Percentiles rank a stretch among this genome's conserved stretches.
These are phyloP conservation scores for Brachyrhaphis roseni DNA, from an alignment of 2,797 vertebrate genomes.

Conservation along the genomic window DNA sequence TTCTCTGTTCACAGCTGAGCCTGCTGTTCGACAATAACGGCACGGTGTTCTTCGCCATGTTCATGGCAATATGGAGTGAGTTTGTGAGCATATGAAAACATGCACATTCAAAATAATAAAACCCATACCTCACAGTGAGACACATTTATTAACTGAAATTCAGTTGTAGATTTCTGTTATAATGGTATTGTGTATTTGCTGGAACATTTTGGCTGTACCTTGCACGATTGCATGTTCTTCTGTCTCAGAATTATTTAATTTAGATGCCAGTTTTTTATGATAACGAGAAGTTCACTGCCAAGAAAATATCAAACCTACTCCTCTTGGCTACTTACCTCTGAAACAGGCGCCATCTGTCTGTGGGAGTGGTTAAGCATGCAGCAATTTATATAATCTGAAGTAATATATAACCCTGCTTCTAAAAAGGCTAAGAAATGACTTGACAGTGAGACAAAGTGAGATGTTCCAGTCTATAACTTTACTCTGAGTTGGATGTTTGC, in stretches of 20 bases:
- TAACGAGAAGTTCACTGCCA: constrained; percentile 46
- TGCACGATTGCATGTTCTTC: constrained; percentile 25
- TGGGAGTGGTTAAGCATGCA: constrained; percentile 49
- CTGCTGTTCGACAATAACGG: constrained; percentile 92
- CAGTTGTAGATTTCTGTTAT: background rate
- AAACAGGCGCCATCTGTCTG: constrained; percentile 60
- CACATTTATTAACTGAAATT: background rate
- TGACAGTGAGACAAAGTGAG: background rate
- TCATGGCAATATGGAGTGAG: constrained; percentile 98
- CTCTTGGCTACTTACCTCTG: constrained; percentile 40
- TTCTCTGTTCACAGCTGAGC: constrained; percentile 82
- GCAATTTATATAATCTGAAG: constrained; percentile 31
- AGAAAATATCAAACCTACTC: constrained; percentile 56
- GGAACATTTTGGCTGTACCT: constrained; percentile 10
- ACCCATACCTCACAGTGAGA: background rate
- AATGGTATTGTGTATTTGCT: constrained; percentile 10
- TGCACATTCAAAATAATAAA: background rate
- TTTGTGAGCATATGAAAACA: constrained; percentile 41
- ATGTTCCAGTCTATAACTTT: background rate
- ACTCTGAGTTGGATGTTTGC: background rate
- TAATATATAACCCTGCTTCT: constrained; percentile 17
- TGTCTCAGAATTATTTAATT: constrained; percentile 28
- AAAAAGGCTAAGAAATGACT: background rate
- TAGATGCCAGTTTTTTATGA: constrained; percentile 37
- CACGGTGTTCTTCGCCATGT: constrained; percentile 91